Base-by-base conservation (phyloP, 2,888 invertebrate species). In the Troglohyphantes excavatus region DNA sequence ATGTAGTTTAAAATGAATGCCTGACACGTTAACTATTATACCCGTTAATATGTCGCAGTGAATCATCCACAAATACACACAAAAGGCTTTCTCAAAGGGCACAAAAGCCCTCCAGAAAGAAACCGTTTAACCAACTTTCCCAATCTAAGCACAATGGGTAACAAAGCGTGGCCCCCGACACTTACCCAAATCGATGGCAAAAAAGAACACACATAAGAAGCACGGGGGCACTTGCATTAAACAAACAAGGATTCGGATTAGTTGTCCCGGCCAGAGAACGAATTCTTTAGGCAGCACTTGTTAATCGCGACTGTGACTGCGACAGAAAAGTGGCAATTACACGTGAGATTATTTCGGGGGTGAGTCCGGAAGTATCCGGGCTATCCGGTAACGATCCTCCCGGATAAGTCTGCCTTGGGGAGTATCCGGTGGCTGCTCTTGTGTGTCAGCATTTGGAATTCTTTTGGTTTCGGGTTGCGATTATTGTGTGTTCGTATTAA, bases 371-470 rank as follows among this genome's bases (percentile, higher is more conserved):
- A 23, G 33, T 70, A 33, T 70, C 53, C 72, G 43, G 61, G n/a
- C 72, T 63, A 83, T 83, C 83, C 83, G 83, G 68, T 83, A 83
- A 83, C 83, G 83, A 73, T 73, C 82, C 26, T 33, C 67, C 83
- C 72, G 61, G 83, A 73, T 83, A 73, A 63, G 46, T 43, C 72
- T 43, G 27, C 83, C 61, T 63, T 13, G 17, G 83, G 83, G 63
- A 73, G 72, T 63, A 21, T 73, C 63, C 73, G 7, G 70, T 61
- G 70, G 27, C 68, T 68, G 46, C 27, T 68, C 53, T 29, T 59
- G 39, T 43, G 63, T n/a, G 53, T 53, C 53, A n/a, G 53, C 53
- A n/a, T 39, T 3, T 33, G 33, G 9, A 33, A 33, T 53, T 53
- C 53, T 53, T 53, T 53, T 9, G 13, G 53, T 53, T 53, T 53